Conservation (phyloP, 2,888 invertebrate genomes). For the Hirtodrosophila histrioides region DNA sequence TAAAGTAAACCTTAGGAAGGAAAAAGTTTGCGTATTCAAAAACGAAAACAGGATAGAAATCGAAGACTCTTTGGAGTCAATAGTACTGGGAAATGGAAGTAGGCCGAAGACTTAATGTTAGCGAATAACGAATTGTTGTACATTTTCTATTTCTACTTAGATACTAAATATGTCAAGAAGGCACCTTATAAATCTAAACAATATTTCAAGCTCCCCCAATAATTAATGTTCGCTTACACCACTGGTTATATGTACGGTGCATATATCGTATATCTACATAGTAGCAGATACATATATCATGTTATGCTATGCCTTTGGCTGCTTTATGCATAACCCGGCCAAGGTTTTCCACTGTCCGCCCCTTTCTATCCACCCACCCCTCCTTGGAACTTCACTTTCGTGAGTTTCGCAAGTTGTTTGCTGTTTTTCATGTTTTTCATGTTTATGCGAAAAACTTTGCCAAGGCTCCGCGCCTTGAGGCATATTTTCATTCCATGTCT, state of each 20-base stretch:
- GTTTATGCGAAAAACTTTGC: conserved; percentile 73
- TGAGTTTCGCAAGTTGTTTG: conserved; percentile 70
- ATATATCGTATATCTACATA: neutral
- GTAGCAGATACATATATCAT: conserved; percentile 50
- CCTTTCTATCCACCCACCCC: neutral
- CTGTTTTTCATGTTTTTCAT: conserved; percentile 77
- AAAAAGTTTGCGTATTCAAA: no score
- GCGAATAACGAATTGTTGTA: no score
- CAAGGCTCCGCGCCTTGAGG: conserved; percentile 56
- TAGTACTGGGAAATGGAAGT: no score
- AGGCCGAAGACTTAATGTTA: no score
- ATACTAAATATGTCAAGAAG: no score
- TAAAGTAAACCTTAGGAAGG: no score
- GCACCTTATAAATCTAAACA: no score
- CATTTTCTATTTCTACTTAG: no score
- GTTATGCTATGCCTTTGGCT: conserved; percentile 32
- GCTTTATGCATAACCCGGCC: conserved; percentile 68
- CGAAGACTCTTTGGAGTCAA: no score
- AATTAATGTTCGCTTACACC: no score
- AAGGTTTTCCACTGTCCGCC: conserved; percentile 40
- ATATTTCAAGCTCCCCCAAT: no score
- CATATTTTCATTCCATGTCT: conserved; percentile 60
- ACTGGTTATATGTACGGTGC: neutral
- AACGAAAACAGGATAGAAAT: no score
- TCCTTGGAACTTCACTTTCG: conserved; percentile 26